These are phyloP conservation scores for Catotricha subobsoleta DNA, from an alignment of 2,888 invertebrate species.

Conservation along the genomic window DNA sequence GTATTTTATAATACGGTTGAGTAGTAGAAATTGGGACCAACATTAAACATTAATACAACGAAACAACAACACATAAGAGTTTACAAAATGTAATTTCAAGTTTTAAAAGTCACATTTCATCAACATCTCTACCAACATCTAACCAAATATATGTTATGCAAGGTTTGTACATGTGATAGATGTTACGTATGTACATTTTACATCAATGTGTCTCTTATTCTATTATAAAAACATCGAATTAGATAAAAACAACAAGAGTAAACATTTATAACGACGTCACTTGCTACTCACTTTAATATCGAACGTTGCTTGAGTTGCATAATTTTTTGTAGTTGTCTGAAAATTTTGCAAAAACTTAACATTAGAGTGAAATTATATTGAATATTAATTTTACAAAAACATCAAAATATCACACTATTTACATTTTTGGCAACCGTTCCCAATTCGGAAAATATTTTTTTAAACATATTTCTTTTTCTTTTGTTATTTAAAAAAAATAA, in stretches of 20 bases:
- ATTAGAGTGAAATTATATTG: background rate
- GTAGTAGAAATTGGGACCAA: background rate
- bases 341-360: background rate
- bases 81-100: conserved; percentile 4
- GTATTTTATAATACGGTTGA: background rate
- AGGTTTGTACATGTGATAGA: no score
- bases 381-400: background rate
- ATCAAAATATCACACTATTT: background rate
- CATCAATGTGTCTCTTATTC: background rate
- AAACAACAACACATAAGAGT: background rate
- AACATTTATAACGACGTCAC: background rate
- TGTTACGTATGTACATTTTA: background rate
- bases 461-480: no score
- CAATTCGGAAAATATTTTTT: conserved; percentile 1
- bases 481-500: no score
- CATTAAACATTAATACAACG: background rate
- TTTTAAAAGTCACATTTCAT: background rate
- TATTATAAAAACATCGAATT: background rate
- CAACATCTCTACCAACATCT: background rate
- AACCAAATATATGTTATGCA: no score
- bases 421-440: conserved; percentile 5
- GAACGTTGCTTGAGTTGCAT: conserved; percentile 29
- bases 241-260: no score
- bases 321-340: conserved; percentile 13
- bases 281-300: conserved; percentile 24